phyloP scores from a whole-genome alignment of 2,797 vertebrate genomes.

The Oophaga sylvatica region DNA sequence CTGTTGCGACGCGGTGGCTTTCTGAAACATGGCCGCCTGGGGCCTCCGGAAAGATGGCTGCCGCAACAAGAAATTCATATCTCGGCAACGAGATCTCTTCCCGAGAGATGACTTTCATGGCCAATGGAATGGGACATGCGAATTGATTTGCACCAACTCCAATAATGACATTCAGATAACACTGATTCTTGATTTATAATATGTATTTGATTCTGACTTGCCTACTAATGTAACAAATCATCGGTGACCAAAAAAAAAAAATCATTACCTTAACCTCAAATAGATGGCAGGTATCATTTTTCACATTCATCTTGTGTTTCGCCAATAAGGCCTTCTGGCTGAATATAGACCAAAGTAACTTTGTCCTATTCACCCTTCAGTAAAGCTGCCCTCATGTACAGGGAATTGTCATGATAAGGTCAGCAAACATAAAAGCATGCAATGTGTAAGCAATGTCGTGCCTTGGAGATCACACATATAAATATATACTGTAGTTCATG shows the following conservation, averaged over 20 bases:
- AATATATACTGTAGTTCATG: conserved; percentile 40
- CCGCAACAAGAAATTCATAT: too few species aligned
- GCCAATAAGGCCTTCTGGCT: conserved; percentile 3
- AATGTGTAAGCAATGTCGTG: conserved; percentile 28
- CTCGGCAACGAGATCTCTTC: too few species aligned
- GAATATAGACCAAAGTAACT: not conserved
- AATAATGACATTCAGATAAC: too few species aligned
- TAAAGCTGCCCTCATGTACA: conserved; percentile 3
- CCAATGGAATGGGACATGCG: too few species aligned
- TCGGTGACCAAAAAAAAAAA: not conserved
- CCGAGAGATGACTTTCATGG: too few species aligned
- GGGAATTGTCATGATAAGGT: conserved; percentile 18
- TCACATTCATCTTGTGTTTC: not conserved
- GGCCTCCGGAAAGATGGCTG: too few species aligned
- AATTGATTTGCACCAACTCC: too few species aligned
- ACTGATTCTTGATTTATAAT: not conserved
- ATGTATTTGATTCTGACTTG: not conserved
- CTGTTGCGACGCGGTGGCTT: too few species aligned
- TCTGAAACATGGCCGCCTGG: too few species aligned
- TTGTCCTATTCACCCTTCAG: conserved; percentile 8
- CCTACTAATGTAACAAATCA: not conserved
- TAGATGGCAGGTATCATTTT: not conserved
- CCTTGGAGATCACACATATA: conserved; percentile 36
- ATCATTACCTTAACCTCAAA: not conserved
- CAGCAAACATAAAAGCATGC: conserved; percentile 47